These are phyloP conservation scores for Cacatua alba DNA, from an alignment of 2,113 vertebrate genomes.

Conservation along the genomic window DNA sequence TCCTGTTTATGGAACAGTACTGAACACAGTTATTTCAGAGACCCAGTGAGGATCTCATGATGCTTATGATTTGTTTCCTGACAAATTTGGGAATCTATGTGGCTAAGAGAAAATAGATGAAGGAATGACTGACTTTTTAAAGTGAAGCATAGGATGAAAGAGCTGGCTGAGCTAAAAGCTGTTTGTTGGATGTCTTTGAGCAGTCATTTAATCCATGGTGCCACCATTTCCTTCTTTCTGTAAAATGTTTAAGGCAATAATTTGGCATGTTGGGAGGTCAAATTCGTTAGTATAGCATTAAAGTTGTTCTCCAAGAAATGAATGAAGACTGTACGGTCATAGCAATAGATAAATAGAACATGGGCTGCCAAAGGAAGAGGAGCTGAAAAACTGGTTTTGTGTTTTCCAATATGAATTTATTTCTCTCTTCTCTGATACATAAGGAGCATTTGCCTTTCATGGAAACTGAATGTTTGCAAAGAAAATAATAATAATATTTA, in stretches of 20 bases:
- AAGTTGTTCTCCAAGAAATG: background rate
- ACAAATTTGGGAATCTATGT: background rate
- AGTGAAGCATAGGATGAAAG: background rate
- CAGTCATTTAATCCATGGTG: background rate
- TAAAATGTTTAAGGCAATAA: background rate
- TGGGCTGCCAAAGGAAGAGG: background rate
- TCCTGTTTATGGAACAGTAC: background rate
- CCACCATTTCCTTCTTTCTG: background rate
- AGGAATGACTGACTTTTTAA: background rate
- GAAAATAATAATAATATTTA: background rate
- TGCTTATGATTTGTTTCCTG: background rate
- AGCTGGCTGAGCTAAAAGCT: background rate
- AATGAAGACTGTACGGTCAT: background rate
- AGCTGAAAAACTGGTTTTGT: background rate
- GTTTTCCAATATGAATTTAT: background rate
- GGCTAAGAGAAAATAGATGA: background rate
- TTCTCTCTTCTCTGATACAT: background rate
- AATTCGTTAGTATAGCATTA: background rate
- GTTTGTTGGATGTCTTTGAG: background rate
- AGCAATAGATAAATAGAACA: background rate
- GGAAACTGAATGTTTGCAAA: background rate
- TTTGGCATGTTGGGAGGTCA: background rate
- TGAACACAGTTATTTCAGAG: background rate
- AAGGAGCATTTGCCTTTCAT: background rate
- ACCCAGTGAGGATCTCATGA: background rate